These are phyloP conservation scores for Diachrysia chrysitis DNA, from an alignment of 2,888 invertebrate genomes.

Conservation along the genomic window DNA sequence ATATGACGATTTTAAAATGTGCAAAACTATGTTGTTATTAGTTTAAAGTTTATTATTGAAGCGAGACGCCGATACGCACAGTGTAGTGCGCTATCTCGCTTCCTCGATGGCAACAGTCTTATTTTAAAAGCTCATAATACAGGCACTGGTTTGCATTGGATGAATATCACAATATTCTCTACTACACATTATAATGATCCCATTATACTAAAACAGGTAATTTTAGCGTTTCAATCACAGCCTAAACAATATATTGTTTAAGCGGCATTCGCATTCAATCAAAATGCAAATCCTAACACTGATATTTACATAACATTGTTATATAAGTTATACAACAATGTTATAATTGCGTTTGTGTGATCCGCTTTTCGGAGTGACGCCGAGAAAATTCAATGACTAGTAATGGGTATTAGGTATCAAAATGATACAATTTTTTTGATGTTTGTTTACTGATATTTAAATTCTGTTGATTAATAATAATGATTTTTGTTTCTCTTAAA, in stretches of 20 bases:
- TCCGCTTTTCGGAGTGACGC: constrained; percentile 11
- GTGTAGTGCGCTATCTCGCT: too few species aligned
- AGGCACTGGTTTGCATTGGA: too few species aligned
- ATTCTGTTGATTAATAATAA: too few species aligned
- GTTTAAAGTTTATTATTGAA: too few species aligned
- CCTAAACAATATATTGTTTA: constrained; percentile 27
- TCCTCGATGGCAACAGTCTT: too few species aligned
- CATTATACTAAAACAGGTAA: not conserved
- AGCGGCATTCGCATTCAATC: constrained; percentile 65
- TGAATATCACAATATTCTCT: too few species aligned
- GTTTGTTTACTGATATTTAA: too few species aligned
- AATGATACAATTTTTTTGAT: not conserved
- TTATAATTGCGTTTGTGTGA: constrained; percentile 41
- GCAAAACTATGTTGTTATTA: too few species aligned
- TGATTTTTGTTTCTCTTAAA: too few species aligned
- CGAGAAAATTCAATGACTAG: constrained; percentile 20
- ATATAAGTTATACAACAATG: constrained; percentile 24
- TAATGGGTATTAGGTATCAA: not conserved
- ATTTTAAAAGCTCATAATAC: too few species aligned
- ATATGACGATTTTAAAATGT: too few species aligned
- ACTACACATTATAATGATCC: not conserved
- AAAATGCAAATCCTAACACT: constrained; percentile 75
- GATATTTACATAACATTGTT: constrained; percentile 57
- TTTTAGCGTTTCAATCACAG: not conserved
- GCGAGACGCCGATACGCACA: too few species aligned